Evolutionary conservation across 1,140 invertebrate species (phyloP), one percentile per base, ranked within the genome.

Genomic region (Bombus polaris): DNA sequence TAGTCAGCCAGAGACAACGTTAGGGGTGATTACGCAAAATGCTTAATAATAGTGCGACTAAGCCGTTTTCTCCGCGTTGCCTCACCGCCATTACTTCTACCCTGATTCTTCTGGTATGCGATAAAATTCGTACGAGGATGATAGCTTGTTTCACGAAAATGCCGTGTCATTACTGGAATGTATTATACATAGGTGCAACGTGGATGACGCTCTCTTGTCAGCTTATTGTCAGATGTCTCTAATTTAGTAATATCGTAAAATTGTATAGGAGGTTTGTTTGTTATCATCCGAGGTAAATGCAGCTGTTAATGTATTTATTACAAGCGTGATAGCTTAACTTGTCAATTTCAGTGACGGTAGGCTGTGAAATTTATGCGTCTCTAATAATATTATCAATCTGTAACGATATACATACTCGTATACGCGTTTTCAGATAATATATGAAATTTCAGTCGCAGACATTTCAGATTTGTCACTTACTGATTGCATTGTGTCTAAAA

Each of bases 11-110:
- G 35, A 35, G 57, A 81, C 82, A 84, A 81, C 85, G 81, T 90
- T 84, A 89, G 86, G 70, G 85, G 71, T 84, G 90, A 89, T 91
- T 91, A 90, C 75, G 75, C 83, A 81, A 91, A 91, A 91, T 91
- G 89, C 87, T 91, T 91, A 83, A 91, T 87, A 90, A 91, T 87
- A 84, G 75, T 39, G 82, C 77, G 42, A 47, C 18, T 65, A 32
- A 44, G 8, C 37, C 13, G 35, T 25, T 22, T 57, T 3, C 10
- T 6, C 32, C 15, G 28, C 39, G 80, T 74, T 86, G 81, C 78
- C 57, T 88, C 81, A 82, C 42, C 73, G 66, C 62, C 70, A 59
- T 86, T 83, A 81, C 84, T 82, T 89, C 71, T 35, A 65, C 68
- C 65, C 65, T 57, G 72, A 47, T 62, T 57, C 77, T 76, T 81